phyloP scores from a whole-genome alignment of 1,140 invertebrate genomes.

The Proales similis region DNA sequence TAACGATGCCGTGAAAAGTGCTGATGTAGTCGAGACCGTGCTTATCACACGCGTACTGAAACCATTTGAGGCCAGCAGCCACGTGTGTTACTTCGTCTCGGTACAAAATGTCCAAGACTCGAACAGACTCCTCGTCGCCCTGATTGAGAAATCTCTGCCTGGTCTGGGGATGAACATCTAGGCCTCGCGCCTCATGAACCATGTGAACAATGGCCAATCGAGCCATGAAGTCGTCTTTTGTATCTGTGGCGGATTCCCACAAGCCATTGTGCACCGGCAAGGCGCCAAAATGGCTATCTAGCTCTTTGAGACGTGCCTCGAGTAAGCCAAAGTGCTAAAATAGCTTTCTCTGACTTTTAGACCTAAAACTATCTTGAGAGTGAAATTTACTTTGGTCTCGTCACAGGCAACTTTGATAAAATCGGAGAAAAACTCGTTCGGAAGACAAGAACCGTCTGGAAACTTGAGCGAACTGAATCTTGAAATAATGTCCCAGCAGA shows the following conservation, averaged over 20 bases:
- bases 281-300: slow-evolving; percentile 41
- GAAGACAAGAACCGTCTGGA: slow-evolving; percentile 35
- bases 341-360: background rate
- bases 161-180: slow-evolving; percentile 42
- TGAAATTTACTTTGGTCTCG: slow-evolving; percentile 40
- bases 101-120: slow-evolving; percentile 41
- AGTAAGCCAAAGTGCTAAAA: slow-evolving; percentile 40
- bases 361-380: background rate
- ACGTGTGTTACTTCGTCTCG: slow-evolving; percentile 42
- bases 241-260: slow-evolving; percentile 40
- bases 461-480: slow-evolving; percentile 38
- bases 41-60: slow-evolving; percentile 40
- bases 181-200: slow-evolving; percentile 42
- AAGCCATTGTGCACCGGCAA: slow-evolving; percentile 42
- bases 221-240: slow-evolving; percentile 39
- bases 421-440: slow-evolving; percentile 41
- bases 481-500: slow-evolving; percentile 41
- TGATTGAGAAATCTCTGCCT: slow-evolving; percentile 40
- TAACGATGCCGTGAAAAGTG: slow-evolving; percentile 41
- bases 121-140: slow-evolving; percentile 39
- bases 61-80: slow-evolving; percentile 42
- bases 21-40: slow-evolving; percentile 38
- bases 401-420: slow-evolving; percentile 41
- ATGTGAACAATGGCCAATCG: slow-evolving; percentile 42
- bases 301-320: slow-evolving; percentile 39